Evolutionary conservation across 2,113 vertebrate genomes (phyloP).

Genomic region (Trematocara variabile): DNA sequence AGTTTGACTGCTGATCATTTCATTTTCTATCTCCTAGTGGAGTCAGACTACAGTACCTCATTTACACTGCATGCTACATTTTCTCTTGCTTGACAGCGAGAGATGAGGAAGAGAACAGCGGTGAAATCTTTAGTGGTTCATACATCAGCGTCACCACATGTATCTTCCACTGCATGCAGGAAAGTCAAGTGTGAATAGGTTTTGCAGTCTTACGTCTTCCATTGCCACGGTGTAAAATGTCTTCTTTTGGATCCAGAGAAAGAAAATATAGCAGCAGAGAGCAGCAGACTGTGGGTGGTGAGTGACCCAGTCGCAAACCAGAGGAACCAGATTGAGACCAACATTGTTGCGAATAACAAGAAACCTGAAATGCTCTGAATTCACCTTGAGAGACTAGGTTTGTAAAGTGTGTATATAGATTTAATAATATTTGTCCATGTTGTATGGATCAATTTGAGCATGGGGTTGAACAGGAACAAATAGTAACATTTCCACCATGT

Average conservation of each 20-base stretch:
- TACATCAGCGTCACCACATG: neutral
- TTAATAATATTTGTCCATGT: neutral
- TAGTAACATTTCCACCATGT: neutral
- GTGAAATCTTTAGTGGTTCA: neutral
- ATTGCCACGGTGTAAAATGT: neutral
- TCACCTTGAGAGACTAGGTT: neutral
- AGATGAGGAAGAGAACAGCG: neutral
- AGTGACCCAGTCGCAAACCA: neutral
- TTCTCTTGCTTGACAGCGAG: neutral
- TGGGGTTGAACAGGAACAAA: neutral
- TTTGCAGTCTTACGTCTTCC: neutral
- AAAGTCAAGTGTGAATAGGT: neutral
- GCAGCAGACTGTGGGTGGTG: neutral
- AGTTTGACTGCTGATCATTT: neutral
- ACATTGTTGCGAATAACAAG: neutral
- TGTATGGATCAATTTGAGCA: neutral
- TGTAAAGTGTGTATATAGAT: neutral
- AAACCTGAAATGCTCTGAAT: neutral
- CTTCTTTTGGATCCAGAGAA: neutral
- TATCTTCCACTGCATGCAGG: neutral
- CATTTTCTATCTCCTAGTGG: neutral
- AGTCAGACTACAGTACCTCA: neutral
- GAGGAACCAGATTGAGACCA: neutral
- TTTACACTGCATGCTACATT: neutral
- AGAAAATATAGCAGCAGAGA: neutral